Percentiles rank a stretch among this genome's conserved stretches.
Conservation (phyloP, 2,888 invertebrate species). For the Drosophila nigricruria region DNA sequence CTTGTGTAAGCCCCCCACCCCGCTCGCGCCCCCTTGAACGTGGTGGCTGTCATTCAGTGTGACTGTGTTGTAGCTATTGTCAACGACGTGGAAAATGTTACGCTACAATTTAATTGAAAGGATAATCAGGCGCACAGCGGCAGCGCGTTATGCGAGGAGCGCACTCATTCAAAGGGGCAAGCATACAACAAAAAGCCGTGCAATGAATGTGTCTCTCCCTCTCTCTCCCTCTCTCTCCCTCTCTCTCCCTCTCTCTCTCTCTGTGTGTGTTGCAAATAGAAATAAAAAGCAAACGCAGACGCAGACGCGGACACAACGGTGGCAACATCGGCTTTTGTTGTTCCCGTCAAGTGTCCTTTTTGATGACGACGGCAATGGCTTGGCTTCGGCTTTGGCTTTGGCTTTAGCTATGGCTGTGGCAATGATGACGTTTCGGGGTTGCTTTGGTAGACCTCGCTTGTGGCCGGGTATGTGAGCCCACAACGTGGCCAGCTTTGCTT, state of each 20-base stretch:
- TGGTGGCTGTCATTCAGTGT: conserved; percentile 23
- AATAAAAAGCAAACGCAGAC: conserved; percentile 63
- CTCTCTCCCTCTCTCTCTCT: neutral
- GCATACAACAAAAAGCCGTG: conserved; percentile 61
- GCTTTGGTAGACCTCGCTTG: conserved; percentile 83
- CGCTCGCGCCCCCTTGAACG: conserved; percentile 6
- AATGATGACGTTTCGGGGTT: conserved; percentile 73
- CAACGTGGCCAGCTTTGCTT: conserved; percentile 76
- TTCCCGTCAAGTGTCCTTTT: conserved; percentile 79
- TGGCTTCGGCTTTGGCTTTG: conserved; percentile 14
- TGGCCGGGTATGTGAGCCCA: conserved; percentile 82
- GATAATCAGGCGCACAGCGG: conserved; percentile 79
- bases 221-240: neutral
- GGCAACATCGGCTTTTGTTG: conserved; percentile 75
- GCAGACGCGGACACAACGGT: conserved; percentile 40
- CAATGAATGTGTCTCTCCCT: conserved; percentile 39
- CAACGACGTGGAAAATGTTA: conserved; percentile 81
- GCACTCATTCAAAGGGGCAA: conserved; percentile 53
- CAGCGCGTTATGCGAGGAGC: conserved; percentile 57
- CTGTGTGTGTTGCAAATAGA: conserved; percentile 66
- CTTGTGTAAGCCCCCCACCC: conserved; percentile 1
- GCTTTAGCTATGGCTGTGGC: conserved; percentile 1
- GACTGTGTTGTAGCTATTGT: conserved; percentile 54
- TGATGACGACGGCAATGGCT: conserved; percentile 50
- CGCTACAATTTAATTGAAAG: conserved; percentile 83